Evolutionary conservation across 35 echinoderm and acorn worm species (phyloP).

Genomic region (Diadema setosum): DNA sequence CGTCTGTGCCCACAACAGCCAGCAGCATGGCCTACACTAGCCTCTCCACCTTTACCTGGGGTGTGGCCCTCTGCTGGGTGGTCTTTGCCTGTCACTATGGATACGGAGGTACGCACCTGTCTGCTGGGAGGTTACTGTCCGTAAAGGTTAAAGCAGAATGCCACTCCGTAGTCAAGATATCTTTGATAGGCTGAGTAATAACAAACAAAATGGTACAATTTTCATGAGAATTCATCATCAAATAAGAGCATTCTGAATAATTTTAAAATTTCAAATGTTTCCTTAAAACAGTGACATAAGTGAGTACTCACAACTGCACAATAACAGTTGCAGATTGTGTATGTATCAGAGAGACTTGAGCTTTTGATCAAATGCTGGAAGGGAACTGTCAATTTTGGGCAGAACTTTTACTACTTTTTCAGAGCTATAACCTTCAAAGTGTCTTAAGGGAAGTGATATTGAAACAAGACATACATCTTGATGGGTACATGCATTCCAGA

Average conservation of each 20-base stretch:
- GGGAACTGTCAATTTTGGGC: too few relatives aligned
- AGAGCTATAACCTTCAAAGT: too few relatives aligned
- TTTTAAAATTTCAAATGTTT: too few relatives aligned
- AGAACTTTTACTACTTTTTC: too few relatives aligned
- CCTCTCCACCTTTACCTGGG: slow-evolving; percentile 65
- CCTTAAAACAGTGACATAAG: too few relatives aligned
- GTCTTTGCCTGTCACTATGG: slow-evolving; percentile 80
- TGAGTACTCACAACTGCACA: too few relatives aligned
- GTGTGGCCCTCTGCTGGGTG: slow-evolving; percentile 69
- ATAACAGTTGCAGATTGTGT: too few relatives aligned
- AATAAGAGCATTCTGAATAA: background rate
- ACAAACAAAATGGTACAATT: background rate
- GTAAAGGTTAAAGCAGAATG: background rate
- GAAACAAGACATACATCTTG: too few relatives aligned
- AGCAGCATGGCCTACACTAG: slow-evolving; percentile 14
- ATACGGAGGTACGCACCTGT: slow-evolving; percentile 39
- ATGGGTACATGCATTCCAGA: too few relatives aligned
- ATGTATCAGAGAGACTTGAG: too few relatives aligned
- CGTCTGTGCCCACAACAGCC: background rate
- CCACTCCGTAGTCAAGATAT: background rate
- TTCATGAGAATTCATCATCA: background rate
- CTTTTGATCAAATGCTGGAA: too few relatives aligned
- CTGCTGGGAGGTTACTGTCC: background rate
- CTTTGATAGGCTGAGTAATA: background rate
- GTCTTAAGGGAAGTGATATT: too few relatives aligned